These are phyloP conservation scores for Lepus americanus DNA, from an alignment of 2,113 vertebrate genomes.

Conservation along the genomic window DNA sequence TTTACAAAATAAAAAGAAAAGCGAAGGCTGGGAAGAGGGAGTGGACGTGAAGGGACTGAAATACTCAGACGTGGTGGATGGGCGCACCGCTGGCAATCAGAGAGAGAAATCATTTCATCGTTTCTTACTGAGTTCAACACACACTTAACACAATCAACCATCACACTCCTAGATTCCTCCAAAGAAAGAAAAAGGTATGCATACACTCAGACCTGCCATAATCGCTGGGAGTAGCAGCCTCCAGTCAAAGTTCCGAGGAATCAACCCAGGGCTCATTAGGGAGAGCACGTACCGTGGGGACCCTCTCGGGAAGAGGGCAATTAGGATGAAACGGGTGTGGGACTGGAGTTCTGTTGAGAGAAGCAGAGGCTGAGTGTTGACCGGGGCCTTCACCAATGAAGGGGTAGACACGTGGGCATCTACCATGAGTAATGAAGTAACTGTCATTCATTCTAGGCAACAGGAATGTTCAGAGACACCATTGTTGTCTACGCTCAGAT, in stretches of 20 bases:
- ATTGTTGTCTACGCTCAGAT: neutral
- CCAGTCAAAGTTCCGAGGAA: too few relatives aligned
- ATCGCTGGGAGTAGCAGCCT: neutral
- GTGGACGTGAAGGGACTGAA: neutral
- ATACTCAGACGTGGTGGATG: neutral
- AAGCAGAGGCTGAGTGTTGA: neutral
- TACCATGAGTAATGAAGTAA: neutral
- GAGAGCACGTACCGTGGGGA: neutral
- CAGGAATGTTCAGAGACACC: neutral
- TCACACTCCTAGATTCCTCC: neutral
- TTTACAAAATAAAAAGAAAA: too few relatives aligned
- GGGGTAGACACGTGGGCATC: rapidly evolving
- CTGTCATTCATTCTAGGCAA: neutral
- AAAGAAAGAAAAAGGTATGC: neutral
- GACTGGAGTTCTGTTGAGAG: neutral
- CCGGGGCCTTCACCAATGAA: neutral
- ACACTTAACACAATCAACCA: neutral
- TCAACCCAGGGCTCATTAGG: neutral
- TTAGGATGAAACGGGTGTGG: neutral
- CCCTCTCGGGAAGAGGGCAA: neutral
- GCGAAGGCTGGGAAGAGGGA: neutral
- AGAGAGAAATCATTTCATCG: neutral
- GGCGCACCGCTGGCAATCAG: neutral
- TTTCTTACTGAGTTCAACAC: neutral
- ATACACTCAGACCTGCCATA: neutral